Conservation (phyloP, 2,113 vertebrate species). For the Emydura subglobosa region DNA sequence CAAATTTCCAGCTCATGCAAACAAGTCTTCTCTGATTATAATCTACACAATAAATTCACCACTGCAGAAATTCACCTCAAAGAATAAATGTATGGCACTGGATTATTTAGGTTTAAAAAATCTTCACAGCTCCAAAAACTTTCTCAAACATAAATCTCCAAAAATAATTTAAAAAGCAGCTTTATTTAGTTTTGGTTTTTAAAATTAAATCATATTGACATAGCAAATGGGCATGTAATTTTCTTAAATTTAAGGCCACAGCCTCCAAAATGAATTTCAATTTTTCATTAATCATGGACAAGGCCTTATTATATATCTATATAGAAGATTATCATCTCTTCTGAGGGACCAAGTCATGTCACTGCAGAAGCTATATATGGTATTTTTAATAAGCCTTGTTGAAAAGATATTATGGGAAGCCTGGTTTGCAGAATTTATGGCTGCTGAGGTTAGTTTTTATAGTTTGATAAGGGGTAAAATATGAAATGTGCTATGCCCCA, state of each 20-base stretch:
- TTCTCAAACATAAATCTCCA: neutral
- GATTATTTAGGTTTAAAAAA: neutral
- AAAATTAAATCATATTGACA: neutral
- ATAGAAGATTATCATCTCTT: neutral
- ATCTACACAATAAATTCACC: neutral
- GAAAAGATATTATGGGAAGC: neutral
- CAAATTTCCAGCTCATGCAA: slow-evolving; percentile 12
- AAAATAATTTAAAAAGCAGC: neutral
- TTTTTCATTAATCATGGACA: neutral
- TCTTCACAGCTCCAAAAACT: neutral
- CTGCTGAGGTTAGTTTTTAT: neutral
- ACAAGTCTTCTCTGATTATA: neutral
- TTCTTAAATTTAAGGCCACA: neutral
- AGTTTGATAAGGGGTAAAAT: slow-evolving; percentile 28
- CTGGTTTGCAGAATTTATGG: slow-evolving; percentile 30
- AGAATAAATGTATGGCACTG: neutral
- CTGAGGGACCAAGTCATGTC: neutral
- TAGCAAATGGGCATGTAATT: neutral
- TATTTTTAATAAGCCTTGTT: neutral
- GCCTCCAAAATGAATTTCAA: neutral
- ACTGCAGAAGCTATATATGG: neutral
- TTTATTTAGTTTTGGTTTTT: neutral
- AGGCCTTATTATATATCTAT: neutral
- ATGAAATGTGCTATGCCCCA: slow-evolving; percentile 20
- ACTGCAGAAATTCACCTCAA: neutral